Evolutionary conservation across 2,888 invertebrate genomes (phyloP).

Genomic region (Leptinotarsa juncta): DNA sequence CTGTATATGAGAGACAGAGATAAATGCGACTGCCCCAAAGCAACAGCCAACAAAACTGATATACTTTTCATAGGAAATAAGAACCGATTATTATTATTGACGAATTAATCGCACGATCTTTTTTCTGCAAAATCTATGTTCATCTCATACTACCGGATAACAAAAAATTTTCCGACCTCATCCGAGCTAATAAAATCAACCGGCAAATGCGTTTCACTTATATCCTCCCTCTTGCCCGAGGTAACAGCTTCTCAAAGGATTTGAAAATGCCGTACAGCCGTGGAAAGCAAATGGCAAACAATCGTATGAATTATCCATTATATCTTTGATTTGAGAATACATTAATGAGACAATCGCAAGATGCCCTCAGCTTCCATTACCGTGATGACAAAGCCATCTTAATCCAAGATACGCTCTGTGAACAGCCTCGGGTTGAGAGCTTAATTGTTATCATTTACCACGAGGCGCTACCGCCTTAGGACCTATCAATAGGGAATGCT

Average conservation of each 20-base stretch:
- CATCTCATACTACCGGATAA: too few relatives aligned
- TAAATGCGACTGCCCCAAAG: too few relatives aligned
- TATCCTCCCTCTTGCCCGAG: conserved; percentile 14
- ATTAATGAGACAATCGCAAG: conserved; percentile 64
- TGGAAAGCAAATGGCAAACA: conserved; percentile 55
- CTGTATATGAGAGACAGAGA: too few relatives aligned
- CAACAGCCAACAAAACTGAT: too few relatives aligned
- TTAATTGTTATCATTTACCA: conserved; percentile 65
- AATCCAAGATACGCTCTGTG: conserved; percentile 60
- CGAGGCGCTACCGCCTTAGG: conserved; percentile 43
- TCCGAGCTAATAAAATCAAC: conserved; percentile 19
- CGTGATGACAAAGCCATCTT: conserved; percentile 65
- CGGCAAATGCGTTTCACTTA: conserved; percentile 18
- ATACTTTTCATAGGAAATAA: too few relatives aligned
- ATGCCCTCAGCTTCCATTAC: conserved; percentile 64
- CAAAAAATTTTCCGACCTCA: background rate
- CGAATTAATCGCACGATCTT: too few relatives aligned
- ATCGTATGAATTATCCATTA: conserved; percentile 63
- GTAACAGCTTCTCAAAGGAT: conserved; percentile 25
- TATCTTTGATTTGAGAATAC: conserved; percentile 65
- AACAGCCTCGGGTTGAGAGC: conserved; percentile 56
- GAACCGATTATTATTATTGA: too few relatives aligned
- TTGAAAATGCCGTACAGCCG: conserved; percentile 6
- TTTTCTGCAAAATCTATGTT: too few relatives aligned
- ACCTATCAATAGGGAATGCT: conserved; percentile 42